Evolutionary conservation across 2,888 invertebrate genomes (phyloP).

Genomic region (Plebejus argus): DNA sequence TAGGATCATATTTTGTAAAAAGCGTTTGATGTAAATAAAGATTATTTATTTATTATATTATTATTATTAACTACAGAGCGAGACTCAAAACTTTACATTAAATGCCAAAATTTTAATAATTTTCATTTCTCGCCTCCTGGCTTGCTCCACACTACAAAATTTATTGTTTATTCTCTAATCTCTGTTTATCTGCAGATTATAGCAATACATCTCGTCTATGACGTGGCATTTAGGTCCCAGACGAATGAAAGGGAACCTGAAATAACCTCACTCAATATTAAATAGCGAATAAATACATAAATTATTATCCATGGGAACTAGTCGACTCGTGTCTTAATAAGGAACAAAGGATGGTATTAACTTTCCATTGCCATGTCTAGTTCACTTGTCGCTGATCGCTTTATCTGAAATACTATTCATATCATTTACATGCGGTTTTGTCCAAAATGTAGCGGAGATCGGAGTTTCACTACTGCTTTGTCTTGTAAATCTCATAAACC

Average conservation of each 20-base stretch:
- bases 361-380: conserved; percentile 33
- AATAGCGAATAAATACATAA: conserved; percentile 35
- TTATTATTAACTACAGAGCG: too few species aligned
- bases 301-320: conserved; percentile 31
- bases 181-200: not conserved
- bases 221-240: conserved; percentile 15
- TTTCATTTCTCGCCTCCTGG: too few species aligned
- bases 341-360: conserved; percentile 34
- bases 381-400: conserved; percentile 29
- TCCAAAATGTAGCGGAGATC: conserved; percentile 23
- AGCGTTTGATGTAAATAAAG: too few species aligned
- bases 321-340: conserved; percentile 33
- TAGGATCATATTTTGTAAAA: too few species aligned
- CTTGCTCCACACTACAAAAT: too few species aligned
- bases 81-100: not conserved
- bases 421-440: conserved; percentile 30
- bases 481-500: conserved; percentile 2
- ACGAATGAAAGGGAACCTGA: conserved; percentile 23
- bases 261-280: conserved; percentile 30
- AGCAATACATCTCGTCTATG: not conserved
- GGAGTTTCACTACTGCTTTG: conserved; percentile 23
- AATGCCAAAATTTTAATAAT: not conserved
- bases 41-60: too few species aligned
- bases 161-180: too few species aligned
- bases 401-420: conserved; percentile 26